Base-by-base conservation (phyloP, 2,113 vertebrate genomes). In the Python bivittatus region DNA sequence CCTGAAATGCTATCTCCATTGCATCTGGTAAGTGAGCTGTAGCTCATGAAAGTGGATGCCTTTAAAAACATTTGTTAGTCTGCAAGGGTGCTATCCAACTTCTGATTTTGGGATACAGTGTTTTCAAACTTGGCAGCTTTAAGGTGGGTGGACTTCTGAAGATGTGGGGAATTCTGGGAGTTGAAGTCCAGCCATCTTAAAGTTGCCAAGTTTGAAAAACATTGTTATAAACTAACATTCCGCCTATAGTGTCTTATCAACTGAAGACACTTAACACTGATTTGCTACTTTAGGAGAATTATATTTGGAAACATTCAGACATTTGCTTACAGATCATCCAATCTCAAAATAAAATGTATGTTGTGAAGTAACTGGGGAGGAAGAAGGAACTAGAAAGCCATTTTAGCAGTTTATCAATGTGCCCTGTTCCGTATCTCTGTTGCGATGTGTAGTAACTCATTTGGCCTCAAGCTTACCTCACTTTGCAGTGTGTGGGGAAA, bases 391-490 rank as follows among this genome's bases (percentile, higher is more conserved):
- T 61, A 89, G 22, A 91, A 72, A 54, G 15, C 33, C 4, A 0
- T 20, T 89, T 90, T 88, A 42, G n/a, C n/a, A 57, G 42, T 89
- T 64, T n/a, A 0, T 25, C 22, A 42, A 42, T 1, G 0, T 60
- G 72, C 25, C 6, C 88, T 90, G 44, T 72, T 29, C 54, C 56
- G 42, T 64, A 3, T 91, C 25, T 48, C 68, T 90, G 57, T 92
- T 89, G 12, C 2, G 44, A 20, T 22, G 20, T 38, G 53, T 54
- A 57, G 93, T 53, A 64, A 60, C 2, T 64, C 72, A 42, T 42
- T 84, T 86, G 57, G 87, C 79, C 57, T 93, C 84, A 90, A 86
- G 88, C 61, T 92, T 57, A 58, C 88, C 86, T 87, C 42, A 1
- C 29, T 84, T 91, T 53, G 52, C 58, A 27, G 27, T 84, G 84